Conservation (phyloP, 1,140 invertebrate genomes). For the Gerris buenoi region DNA sequence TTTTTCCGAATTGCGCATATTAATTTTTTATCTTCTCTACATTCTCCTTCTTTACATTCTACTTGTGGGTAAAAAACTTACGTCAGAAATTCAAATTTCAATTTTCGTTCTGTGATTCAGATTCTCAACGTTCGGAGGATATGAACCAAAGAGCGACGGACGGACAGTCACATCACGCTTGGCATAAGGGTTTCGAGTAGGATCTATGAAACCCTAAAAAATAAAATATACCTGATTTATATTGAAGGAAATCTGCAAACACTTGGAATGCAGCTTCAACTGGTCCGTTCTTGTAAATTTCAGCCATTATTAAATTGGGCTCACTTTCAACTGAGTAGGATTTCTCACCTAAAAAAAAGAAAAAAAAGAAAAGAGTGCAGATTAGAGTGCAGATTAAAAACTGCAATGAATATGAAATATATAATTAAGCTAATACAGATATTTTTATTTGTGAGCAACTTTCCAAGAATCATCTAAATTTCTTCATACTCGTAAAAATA, state of each 20-base stretch:
- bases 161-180: too few species aligned
- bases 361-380: not conserved
- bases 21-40: too few species aligned
- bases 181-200: too few species aligned
- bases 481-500: not conserved
- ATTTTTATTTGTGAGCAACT: not conserved
- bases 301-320: constrained; percentile 57
- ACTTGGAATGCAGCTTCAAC: constrained; percentile 82
- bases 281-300: constrained; percentile 76
- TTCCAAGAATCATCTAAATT: not conserved
- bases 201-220: too few species aligned
- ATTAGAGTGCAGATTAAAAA: not conserved
- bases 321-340: constrained; percentile 52
- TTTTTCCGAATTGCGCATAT: too few species aligned
- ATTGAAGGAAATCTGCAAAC: constrained; percentile 70
- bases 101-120: too few species aligned
- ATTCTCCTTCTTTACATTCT: too few species aligned
- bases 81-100: too few species aligned
- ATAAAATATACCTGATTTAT: constrained; percentile 68
- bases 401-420: not conserved
- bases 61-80: too few species aligned
- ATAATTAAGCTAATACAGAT: not conserved
- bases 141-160: too few species aligned
- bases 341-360: constrained; percentile 34
- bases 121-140: too few species aligned